phyloP scores from a whole-genome alignment of 2,113 vertebrate genomes.

The Gymnorhina tibicen region DNA sequence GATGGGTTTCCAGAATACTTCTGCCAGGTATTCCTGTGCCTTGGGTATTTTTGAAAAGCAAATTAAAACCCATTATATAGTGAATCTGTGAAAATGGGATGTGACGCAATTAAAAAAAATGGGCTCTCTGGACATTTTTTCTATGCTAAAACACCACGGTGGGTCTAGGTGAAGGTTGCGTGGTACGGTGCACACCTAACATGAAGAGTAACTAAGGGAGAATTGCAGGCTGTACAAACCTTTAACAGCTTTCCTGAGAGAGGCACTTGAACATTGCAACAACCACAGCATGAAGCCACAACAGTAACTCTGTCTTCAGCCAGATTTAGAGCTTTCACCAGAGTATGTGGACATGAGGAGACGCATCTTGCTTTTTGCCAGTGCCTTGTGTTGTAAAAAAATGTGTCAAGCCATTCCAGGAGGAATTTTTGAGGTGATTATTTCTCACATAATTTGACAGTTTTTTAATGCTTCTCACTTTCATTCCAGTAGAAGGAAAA shows the following conservation, averaged over 20 bases:
- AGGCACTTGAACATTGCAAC: neutral
- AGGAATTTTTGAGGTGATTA: neutral
- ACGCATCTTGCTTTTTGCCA: neutral
- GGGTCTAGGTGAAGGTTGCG: neutral
- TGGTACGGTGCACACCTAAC: neutral
- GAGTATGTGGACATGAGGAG: neutral
- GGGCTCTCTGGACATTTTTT: neutral
- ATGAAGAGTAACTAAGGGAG: neutral
- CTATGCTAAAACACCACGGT: neutral
- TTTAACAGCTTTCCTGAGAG: neutral
- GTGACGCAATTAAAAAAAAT: neutral
- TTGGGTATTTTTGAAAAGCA: neutral
- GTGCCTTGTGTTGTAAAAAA: neutral
- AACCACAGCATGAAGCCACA: neutral
- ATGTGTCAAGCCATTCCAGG: neutral
- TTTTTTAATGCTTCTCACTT: neutral
- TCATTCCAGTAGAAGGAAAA: neutral
- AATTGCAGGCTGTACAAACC: neutral
- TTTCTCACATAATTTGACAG: neutral
- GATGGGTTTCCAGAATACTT: neutral
- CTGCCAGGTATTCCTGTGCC: neutral
- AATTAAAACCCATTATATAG: neutral
- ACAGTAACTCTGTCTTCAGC: neutral
- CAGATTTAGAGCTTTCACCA: neutral
- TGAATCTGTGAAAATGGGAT: neutral